A percentile compares a stretch with the other conserved stretches of the same genome.
These are phyloP conservation scores for Florisuga fusca DNA, from an alignment of 2,797 vertebrate genomes.

Conservation along the genomic window DNA sequence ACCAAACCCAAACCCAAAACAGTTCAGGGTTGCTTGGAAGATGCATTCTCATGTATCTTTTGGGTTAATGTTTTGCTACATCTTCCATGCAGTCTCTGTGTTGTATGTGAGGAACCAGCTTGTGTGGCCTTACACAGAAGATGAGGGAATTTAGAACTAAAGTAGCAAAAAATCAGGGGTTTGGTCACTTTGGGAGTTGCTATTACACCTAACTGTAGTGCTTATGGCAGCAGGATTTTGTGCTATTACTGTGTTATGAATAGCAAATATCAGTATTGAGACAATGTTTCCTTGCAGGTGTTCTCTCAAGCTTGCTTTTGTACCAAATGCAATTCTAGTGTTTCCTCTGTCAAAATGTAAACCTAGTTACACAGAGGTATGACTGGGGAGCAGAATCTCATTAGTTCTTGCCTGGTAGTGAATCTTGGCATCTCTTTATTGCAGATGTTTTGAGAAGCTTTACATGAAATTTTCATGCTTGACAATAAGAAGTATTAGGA, in stretches of 20 bases:
- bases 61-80: background rate
- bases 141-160: background rate
- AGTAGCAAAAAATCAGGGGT: rapidly evolving
- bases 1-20: too few relatives aligned
- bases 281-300: background rate
- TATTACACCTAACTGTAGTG: background rate
- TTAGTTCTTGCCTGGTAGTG: background rate
- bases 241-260: background rate
- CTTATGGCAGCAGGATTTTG: background rate
- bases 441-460: background rate
- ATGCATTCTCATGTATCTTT: background rate
- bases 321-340: background rate
- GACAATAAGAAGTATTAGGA: background rate
- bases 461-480: background rate
- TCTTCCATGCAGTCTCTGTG: background rate
- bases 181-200: background rate
- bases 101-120: rapidly evolving
- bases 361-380: background rate
- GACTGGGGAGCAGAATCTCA: background rate
- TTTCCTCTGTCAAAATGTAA: background rate
- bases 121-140: background rate
- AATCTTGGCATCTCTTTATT: background rate
- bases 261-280: background rate
- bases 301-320: background rate
- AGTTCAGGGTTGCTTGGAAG: background rate